Evolutionary conservation across 2,888 invertebrate genomes (phyloP).

Genomic region (Apodemia hepburni): DNA sequence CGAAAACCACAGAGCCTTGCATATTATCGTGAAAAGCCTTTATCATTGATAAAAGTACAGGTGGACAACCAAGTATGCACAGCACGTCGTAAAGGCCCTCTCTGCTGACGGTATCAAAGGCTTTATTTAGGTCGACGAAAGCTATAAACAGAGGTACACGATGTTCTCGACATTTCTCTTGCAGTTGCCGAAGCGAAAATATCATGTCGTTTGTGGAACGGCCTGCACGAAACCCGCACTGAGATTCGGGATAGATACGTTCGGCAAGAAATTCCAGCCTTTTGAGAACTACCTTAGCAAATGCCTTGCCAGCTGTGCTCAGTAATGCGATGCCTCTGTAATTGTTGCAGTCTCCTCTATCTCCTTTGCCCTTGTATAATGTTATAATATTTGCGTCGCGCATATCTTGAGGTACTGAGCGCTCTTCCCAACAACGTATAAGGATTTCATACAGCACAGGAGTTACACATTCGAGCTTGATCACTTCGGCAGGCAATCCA

Average conservation of each 20-base stretch:
- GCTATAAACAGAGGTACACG: constrained; percentile 21
- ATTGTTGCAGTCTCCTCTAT: no score
- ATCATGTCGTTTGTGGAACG: constrained; percentile 28
- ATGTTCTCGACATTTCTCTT: constrained; percentile 26
- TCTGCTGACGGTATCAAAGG: constrained; percentile 16
- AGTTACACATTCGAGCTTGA: no score
- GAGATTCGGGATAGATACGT: constrained; percentile 24
- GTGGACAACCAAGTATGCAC: constrained; percentile 16
- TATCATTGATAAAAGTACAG: constrained; percentile 2
- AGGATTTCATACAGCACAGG: no score
- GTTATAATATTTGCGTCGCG: no score
- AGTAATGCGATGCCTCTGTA: no score
- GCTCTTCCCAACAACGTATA: no score
- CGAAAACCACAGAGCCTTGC: background rate
- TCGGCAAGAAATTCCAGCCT: constrained; percentile 15
- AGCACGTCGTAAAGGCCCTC: background rate
- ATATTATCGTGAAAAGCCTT: constrained; percentile 19
- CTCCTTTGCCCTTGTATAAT: no score
- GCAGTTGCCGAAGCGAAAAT: constrained; percentile 26
- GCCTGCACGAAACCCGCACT: constrained; percentile 26
- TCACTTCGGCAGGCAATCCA: no score
- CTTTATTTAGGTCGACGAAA: constrained; percentile 23
- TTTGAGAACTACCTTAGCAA: constrained; percentile 17
- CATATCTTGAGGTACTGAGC: no score
- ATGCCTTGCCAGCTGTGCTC: no score